phyloP scores from a whole-genome alignment of 2,888 invertebrate genomes.

The Zonitis immaculata region DNA sequence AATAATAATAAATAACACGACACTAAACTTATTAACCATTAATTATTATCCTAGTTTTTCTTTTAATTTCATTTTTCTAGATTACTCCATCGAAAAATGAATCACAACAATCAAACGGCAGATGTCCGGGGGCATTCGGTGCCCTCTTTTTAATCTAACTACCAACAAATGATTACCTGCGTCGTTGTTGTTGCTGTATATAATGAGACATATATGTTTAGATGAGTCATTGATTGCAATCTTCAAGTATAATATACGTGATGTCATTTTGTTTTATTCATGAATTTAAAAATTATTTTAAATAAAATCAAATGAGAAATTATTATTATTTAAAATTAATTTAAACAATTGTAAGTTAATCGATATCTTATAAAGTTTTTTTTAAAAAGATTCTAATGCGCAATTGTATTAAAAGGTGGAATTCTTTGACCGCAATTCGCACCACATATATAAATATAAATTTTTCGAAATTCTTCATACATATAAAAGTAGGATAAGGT shows the following conservation, averaged over 20 bases:
- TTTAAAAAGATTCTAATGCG: too few species aligned
- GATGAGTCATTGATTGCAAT: slow-evolving; percentile 29
- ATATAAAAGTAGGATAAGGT: not conserved
- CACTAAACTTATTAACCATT: slow-evolving; percentile 3
- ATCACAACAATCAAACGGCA: slow-evolving; percentile 11
- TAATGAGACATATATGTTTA: not conserved
- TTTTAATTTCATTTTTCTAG: not conserved
- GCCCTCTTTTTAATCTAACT: slow-evolving; percentile 16
- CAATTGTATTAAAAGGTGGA: not conserved
- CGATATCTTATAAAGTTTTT: too few species aligned
- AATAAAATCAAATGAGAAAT: too few species aligned
- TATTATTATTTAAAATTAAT: too few species aligned
- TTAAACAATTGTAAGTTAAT: too few species aligned
- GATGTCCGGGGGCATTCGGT: slow-evolving; percentile 15
- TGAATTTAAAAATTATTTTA: slow-evolving; percentile 12
- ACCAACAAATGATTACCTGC: not conserved
- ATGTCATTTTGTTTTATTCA: slow-evolving; percentile 23
- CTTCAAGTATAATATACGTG: slow-evolving; percentile 27
- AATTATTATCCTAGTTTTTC: slow-evolving; percentile 7
- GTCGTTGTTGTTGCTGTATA: not conserved
- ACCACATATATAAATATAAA: not conserved
- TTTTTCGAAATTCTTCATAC: not conserved
- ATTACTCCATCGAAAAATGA: slow-evolving; percentile 17
- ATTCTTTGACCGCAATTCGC: not conserved
- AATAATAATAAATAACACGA: too few species aligned